Evolutionary conservation across 1,140 invertebrate genomes (phyloP).

Genomic region (Neuroterus valhalla): DNA sequence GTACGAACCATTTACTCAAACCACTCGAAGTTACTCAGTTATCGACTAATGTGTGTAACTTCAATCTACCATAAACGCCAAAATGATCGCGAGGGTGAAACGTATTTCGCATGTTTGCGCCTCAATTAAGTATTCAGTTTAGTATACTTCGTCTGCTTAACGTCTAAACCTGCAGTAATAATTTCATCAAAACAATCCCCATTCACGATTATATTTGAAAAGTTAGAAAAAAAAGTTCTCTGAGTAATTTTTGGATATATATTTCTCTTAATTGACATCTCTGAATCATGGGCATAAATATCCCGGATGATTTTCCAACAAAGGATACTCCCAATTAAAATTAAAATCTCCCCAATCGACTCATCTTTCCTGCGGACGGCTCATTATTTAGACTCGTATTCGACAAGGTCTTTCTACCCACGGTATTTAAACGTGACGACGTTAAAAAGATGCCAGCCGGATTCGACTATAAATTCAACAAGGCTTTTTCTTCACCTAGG

Average conservation of each 20-base stretch:
- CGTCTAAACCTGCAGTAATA: neutral
- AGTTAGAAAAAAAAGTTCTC: neutral
- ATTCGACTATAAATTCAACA: conserved; percentile 19
- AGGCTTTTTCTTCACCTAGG: neutral
- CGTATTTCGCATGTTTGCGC: conserved; percentile 25
- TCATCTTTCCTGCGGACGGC: neutral
- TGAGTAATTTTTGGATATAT: too few relatives aligned
- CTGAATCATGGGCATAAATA: neutral
- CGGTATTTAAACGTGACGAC: neutral
- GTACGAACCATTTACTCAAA: conserved; percentile 31
- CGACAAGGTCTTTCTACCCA: neutral
- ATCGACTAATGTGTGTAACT: conserved; percentile 31
- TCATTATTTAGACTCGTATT: conserved; percentile 25
- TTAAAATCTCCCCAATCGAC: conserved; percentile 5
- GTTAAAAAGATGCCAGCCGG: conserved; percentile 19
- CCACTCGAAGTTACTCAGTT: conserved; percentile 29
- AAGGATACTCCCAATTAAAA: conserved; percentile 9
- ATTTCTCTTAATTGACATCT: neutral
- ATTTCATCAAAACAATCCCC: conserved; percentile 9
- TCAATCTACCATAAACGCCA: conserved; percentile 30
- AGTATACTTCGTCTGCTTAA: conserved; percentile 9
- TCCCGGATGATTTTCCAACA: neutral
- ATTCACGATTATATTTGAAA: neutral
- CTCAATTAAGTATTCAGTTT: conserved; percentile 28
- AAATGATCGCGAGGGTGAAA: conserved; percentile 30